Base-by-base conservation (phyloP, 2,113 vertebrate genomes). In the Genyomyrus donnyi region DNA sequence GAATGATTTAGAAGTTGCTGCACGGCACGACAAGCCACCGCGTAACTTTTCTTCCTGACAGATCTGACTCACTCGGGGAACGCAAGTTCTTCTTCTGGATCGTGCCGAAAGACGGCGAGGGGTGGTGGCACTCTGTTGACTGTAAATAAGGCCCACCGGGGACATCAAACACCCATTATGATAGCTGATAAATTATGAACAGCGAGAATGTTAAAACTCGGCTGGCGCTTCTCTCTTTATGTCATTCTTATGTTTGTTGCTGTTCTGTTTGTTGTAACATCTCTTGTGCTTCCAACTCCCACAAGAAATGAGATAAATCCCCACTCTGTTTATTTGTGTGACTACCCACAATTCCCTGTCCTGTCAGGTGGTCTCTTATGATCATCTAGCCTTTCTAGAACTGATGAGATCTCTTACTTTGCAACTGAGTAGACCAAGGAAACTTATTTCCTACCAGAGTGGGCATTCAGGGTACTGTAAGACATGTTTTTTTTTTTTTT, bases 161-260 rank as follows among this genome's bases (percentile, higher is more conserved):
- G 46, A 50, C 45, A 50, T 48, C 42, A 87, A 46, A 87, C 11
- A 17, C 50, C 50, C 50, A 39, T 87, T 53, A 87, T 74, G 85
- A 52, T 74, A 50, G 11, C 45, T 62, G 45, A 50, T 87, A 87
- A 87, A 87, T 87, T 52, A 53, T 87, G 49, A 87, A 87, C n/a
- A 56, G 17, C 27, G 49, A n/a, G 77, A 89, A 53, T 21, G 49
- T 80, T 50, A 17, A 52, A 35, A 80, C 48, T 21, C 84, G 0
- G 11, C 17, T 5, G 56, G 45, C 58, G 17, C 56, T 66, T 83
- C 11, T n/a, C 6, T 58, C 39, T 90, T 62, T 50, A 27, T n/a
- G 15, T 45, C 19, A 10, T 42, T 39, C 42, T 85, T 85, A 85
- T 85, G 83, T 85, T 85, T 48, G 31, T 77, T n/a, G 35, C 31